Base-by-base conservation (phyloP, 2,888 invertebrate species). In the Thera britannica region DNA sequence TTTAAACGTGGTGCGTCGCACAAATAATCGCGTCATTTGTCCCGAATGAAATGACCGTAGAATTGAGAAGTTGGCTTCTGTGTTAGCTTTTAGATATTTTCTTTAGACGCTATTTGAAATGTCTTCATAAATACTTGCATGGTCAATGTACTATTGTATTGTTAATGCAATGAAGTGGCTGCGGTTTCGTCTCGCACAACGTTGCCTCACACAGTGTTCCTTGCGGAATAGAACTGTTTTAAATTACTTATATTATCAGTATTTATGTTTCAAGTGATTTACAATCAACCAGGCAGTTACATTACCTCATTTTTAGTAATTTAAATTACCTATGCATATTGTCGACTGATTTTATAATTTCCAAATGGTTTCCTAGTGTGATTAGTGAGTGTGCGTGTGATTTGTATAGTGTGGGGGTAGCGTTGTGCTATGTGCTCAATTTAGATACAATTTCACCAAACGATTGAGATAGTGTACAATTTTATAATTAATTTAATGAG, bases 351-450 rank as follows among this genome's bases (percentile, higher is more conserved):
- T 89, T 88, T 87, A 88, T 91, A 88, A 88, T 93, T 92, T 92
- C 91, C 92, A 92, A 89, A 88, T 88, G 87, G 87, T 90, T 90
- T 92, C 89, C 89, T 91, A 84, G 89, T 89, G 90, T 90, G 90
- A 84, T 84, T 87, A 85, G 86, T 86, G 89, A 89, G 88, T 77
- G 87, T 86, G 85, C 85, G 84, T 84, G 79, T 70, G 81, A 79
- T 84, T 77, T 84, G 70, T 75, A 66, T 70, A 87, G 90, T 89
- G 90, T 89, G 83, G 88, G 87, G 93, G 90, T 92, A 89, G 92
- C 92, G 93, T 92, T 93, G 93, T 93, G 93, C 92, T 92, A 89
- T 90, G 89, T 92, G 93, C 93, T 93, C 93, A 93, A 93, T 92
- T 92, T 92, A 93, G 91, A 91, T 90, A 92, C 90, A 90, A 90